These are phyloP conservation scores for Apodemia duryi DNA, from an alignment of 2,888 invertebrate genomes.

Conservation along the genomic window DNA sequence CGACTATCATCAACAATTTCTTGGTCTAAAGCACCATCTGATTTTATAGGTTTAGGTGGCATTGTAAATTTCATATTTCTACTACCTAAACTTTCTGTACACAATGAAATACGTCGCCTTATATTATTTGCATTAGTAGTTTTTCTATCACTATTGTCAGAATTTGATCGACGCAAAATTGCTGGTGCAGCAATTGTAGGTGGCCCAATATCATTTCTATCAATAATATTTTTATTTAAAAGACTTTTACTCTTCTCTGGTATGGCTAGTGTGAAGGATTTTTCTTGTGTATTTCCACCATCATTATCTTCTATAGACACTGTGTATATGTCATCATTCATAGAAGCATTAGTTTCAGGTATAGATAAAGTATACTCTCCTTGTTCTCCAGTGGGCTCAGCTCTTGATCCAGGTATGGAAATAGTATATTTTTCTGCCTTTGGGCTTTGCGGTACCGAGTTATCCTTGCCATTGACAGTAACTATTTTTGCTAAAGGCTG, in stretches of 20 bases:
- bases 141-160: slow-evolving; percentile 69
- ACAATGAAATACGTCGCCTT: slow-evolving; percentile 67
- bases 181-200: slow-evolving; percentile 64
- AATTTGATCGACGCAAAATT: slow-evolving; percentile 69
- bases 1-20: slow-evolving; percentile 64
- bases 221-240: slow-evolving; percentile 57
- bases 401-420: slow-evolving; percentile 69
- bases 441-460: slow-evolving; percentile 46
- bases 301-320: slow-evolving; percentile 74
- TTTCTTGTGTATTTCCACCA: slow-evolving; percentile 56
- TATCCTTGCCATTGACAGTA: slow-evolving; percentile 57
- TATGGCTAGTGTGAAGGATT: slow-evolving; percentile 67
- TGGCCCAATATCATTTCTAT: slow-evolving; percentile 51
- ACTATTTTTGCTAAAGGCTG: slow-evolving; percentile 60
- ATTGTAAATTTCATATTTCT: slow-evolving; percentile 45
- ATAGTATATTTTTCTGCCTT: slow-evolving; percentile 61
- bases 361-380: slow-evolving; percentile 73
- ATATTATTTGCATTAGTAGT: slow-evolving; percentile 51
- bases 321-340: slow-evolving; percentile 76
- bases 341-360: slow-evolving; percentile 71
- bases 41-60: slow-evolving; percentile 41
- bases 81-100: slow-evolving; percentile 55
- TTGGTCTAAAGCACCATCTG: slow-evolving; percentile 38
- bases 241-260: slow-evolving; percentile 71
- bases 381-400: slow-evolving; percentile 70